Evolutionary conservation across 2,113 vertebrate genomes (phyloP), one percentile per base, ranked within the genome.

Genomic region (Lepus europaeus): DNA sequence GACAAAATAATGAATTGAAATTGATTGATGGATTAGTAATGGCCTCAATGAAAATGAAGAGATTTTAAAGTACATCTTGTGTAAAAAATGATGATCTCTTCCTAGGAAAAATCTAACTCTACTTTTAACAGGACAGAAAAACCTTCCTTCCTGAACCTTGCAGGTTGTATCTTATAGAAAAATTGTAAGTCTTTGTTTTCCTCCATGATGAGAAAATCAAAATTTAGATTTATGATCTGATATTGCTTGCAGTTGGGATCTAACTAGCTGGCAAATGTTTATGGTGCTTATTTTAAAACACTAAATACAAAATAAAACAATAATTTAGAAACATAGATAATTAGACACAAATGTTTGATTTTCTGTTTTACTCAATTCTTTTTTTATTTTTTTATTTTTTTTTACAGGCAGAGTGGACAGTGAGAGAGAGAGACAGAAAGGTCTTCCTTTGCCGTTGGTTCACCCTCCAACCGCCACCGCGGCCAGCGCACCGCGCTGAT

Each of bases 251-350:
- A 56, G 27, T 22, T 84, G 68, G 33, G 80, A 16, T 86, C 13
- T 36, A 91, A 90, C 20, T 94, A 70, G 61, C 7, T 64, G 69
- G 51, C 81, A 87, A 96, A 86, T 69, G 33, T 66, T 74, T 51
- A 74, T 12, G 84, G 25, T 72, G 45, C 10, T 97, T 91, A 73
- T 87, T 93, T 82, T 93, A 63, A 72, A 95, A 77, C 56, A 68
- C 23, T 33, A 79, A 92, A 20, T 73, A 87, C 29, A 82, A 84
- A 33, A 95, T 64, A 86, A 90, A 91, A 49, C 20, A 80, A 17
- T 59, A 36, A n/a, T 93, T 93, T 66, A 36, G 36, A 56, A 33
- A 78, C 19, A 66, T 10, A 83, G 88, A 83, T 33, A 59, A 56
- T 66, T 73, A 76, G 56, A 82, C 29, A 69, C 16, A 72, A 89